Evolutionary conservation across 2,888 invertebrate genomes (phyloP).

Genomic region (Carterocephalus palaemon): DNA sequence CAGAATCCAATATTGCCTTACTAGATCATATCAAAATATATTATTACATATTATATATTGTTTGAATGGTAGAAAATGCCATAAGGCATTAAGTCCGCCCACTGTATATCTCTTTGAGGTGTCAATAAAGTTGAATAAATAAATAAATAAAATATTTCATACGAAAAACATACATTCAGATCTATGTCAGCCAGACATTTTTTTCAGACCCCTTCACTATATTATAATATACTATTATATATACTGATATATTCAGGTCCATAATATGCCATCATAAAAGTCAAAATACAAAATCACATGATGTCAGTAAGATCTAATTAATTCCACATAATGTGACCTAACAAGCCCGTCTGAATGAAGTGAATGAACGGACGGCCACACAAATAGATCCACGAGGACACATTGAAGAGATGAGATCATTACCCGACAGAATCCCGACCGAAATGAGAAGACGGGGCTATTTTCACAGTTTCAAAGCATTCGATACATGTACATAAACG

Average conservation of each 20-base stretch:
- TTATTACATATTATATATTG: too few species aligned
- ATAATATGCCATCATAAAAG: conserved; percentile 8
- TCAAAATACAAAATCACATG: conserved; percentile 10
- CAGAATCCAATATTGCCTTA: too few species aligned
- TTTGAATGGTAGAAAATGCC: too few species aligned
- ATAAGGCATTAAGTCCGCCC: too few species aligned
- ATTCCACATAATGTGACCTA: conserved; percentile 20
- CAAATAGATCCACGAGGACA: conserved; percentile 20
- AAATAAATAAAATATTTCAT: too few species aligned
- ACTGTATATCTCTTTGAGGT: too few species aligned
- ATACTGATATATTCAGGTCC: not conserved
- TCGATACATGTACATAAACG: conserved; percentile 12
- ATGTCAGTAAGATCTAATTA: conserved; percentile 21
- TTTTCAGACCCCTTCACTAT: too few species aligned
- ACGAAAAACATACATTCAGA: too few species aligned
- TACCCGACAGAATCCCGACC: conserved; percentile 10
- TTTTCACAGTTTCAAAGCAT: conserved; percentile 22
- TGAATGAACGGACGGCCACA: conserved; percentile 13
- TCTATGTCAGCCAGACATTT: too few species aligned
- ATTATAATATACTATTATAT: too few species aligned
- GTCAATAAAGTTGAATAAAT: too few species aligned
- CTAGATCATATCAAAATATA: too few species aligned
- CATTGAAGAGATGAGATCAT: conserved; percentile 14
- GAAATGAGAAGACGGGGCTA: conserved; percentile 19
- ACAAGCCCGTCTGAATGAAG: conserved; percentile 22